These are phyloP conservation scores for Eilema sororculum DNA, from an alignment of 2,888 invertebrate species.

Conservation along the genomic window DNA sequence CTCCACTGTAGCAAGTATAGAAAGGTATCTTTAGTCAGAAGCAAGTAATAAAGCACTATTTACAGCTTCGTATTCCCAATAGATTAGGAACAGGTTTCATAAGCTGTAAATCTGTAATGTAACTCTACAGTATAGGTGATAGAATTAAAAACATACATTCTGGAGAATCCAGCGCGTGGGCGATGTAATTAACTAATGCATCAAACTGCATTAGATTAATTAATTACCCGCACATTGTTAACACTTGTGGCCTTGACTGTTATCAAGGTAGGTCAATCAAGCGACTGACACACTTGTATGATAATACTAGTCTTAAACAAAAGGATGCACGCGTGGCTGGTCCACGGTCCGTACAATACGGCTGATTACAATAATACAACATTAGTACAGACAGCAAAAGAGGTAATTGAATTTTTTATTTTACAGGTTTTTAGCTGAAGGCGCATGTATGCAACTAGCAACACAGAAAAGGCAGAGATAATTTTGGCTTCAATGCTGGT, in stretches of 20 bases:
- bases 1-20: no score
- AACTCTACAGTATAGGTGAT: no score
- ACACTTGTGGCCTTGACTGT: constrained; percentile 19
- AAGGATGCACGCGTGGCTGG: constrained; percentile 25
- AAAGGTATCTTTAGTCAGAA: no score
- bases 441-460: no score
- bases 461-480: no score
- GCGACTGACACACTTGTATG: constrained; percentile 1
- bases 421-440: background rate
- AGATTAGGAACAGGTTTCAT: no score
- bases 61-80: no score
- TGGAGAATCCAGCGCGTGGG: background rate
- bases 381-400: constrained; percentile 10
- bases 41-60: no score
- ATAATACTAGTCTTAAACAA: constrained; percentile 32
- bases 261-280: constrained; percentile 15
- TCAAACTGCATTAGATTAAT: background rate
- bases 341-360: constrained; percentile 30
- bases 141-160: no score
- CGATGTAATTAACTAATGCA: background rate
- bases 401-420: background rate
- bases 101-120: no score
- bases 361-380: constrained; percentile 30
- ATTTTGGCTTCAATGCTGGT: no score
- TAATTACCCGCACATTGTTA: constrained; percentile 2